These are phyloP conservation scores for Dascillus cervinus DNA, from an alignment of 2,888 invertebrate species.

Conservation along the genomic window DNA sequence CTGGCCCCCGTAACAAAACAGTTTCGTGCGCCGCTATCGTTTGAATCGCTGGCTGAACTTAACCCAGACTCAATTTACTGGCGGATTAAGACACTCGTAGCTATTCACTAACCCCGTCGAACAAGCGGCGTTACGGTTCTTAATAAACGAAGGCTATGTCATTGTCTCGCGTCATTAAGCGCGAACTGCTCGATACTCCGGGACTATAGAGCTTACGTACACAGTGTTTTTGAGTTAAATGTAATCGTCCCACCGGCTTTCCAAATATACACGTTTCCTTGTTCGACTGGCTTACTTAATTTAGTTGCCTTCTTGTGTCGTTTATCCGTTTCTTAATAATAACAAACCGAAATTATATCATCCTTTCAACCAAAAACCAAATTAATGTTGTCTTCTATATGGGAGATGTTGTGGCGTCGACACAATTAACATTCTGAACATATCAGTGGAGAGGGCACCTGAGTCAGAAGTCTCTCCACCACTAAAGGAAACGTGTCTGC, in stretches of 20 bases:
- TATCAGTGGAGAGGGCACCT: slow-evolving; percentile 28
- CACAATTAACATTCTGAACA: slow-evolving; percentile 34
- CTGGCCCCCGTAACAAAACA: too few species aligned
- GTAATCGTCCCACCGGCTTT: slow-evolving; percentile 36
- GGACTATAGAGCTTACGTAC: slow-evolving; percentile 38
- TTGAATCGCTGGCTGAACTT: slow-evolving; percentile 38
- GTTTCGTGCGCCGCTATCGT: slow-evolving; percentile 25
- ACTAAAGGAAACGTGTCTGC: slow-evolving; percentile 32
- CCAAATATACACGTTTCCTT: slow-evolving; percentile 25
- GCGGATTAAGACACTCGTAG: slow-evolving; percentile 44
- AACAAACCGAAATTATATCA: too few species aligned
- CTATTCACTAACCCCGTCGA: slow-evolving; percentile 43
- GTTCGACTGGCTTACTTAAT: too few species aligned
- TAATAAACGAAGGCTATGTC: slow-evolving; percentile 46
- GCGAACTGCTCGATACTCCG: slow-evolving; percentile 34
- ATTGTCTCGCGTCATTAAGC: slow-evolving; percentile 45
- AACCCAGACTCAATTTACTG: slow-evolving; percentile 44
- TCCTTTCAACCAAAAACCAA: too few species aligned
- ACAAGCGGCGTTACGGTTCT: slow-evolving; percentile 44
- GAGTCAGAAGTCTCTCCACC: slow-evolving; percentile 24
- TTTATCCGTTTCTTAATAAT: too few species aligned
- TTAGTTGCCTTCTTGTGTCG: too few species aligned
- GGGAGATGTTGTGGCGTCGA: slow-evolving; percentile 11
- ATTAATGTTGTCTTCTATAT: too few species aligned
- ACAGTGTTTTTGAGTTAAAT: slow-evolving; percentile 39